Percentiles rank a stretch among this genome's conserved stretches.
Conservation (phyloP, 2,888 invertebrate genomes). For the Gortyna flavago region DNA sequence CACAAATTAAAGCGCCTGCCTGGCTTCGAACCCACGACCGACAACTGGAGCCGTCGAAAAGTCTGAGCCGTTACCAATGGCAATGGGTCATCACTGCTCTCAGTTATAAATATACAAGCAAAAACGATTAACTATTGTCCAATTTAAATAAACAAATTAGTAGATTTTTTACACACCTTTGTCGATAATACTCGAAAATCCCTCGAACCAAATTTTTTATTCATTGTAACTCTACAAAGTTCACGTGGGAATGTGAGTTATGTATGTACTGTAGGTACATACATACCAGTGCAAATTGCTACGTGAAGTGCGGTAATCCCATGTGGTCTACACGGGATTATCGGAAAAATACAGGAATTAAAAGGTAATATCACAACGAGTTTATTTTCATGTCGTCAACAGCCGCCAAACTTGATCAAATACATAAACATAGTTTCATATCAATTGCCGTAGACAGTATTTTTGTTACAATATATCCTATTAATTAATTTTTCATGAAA, state of each 20-base stretch:
- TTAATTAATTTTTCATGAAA: too few species aligned
- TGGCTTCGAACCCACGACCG: too few species aligned
- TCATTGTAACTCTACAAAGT: conserved; percentile 20
- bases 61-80: too few species aligned
- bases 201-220: conserved; percentile 6
- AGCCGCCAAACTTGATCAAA: too few species aligned
- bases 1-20: too few species aligned
- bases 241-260: not conserved
- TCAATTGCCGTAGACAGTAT: too few species aligned
- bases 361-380: not conserved
- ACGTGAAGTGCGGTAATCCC: not conserved
- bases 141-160: not conserved
- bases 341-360: conserved; percentile 13
- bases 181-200: not conserved
- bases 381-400: not conserved
- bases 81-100: too few species aligned
- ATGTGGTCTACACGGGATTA: not conserved
- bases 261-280: conserved; percentile 2
- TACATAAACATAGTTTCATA: too few species aligned
- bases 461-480: too few species aligned
- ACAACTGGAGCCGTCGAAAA: too few species aligned
- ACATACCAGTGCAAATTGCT: conserved; percentile 7
- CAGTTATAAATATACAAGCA: too few species aligned
- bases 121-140: not conserved
- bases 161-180: not conserved